phyloP scores from a whole-genome alignment of 2,888 invertebrate genomes.

The Drosophila acutilabella region DNA sequence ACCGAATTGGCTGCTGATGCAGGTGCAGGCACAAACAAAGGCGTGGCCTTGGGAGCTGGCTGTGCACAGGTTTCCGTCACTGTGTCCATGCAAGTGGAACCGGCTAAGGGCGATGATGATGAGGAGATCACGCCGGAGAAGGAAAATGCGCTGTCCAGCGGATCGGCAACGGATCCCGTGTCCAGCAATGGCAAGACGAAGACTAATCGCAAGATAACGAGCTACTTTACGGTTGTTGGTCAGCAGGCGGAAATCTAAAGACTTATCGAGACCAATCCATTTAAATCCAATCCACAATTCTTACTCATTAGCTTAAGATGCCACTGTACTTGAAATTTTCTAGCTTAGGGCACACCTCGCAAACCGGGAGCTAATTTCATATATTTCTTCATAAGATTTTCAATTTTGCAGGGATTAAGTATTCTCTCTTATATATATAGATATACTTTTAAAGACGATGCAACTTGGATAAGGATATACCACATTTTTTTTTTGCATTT shows the following conservation, averaged over 20 bases:
- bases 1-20: constrained; percentile 58
- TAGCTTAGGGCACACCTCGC: constrained; percentile 66
- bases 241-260: constrained; percentile 81
- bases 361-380: constrained; percentile 51
- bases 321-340: constrained; percentile 68
- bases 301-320: constrained; percentile 70
- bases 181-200: constrained; percentile 62
- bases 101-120: constrained; percentile 50
- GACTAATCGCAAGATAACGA: constrained; percentile 77
- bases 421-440: constrained; percentile 57
- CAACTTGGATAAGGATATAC: constrained; percentile 9
- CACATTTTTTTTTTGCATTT: constrained; percentile 42
- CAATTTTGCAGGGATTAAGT: constrained; percentile 74
- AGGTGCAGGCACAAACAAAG: constrained; percentile 31
- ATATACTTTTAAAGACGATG: neutral
- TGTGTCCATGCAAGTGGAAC: constrained; percentile 80
- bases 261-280: constrained; percentile 60
- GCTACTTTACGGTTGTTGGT: constrained; percentile 82
- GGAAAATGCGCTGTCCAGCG: constrained; percentile 61
- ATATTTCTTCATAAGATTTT: constrained; percentile 44
- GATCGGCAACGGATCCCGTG: constrained; percentile 35
- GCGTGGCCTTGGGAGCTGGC: neutral
- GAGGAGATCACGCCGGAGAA: constrained; percentile 68
- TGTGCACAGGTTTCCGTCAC: constrained; percentile 74
- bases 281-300: constrained; percentile 42